Evolutionary conservation across 2,113 vertebrate species (phyloP).

Genomic region (human (Homo sapiens)): GRCh38 chr15:41856501-41857000

Average conservation of each 20-base stretch:
- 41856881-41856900: constrained; percentile 84
- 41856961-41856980: constrained; percentile 89
- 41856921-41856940: constrained; percentile 89
- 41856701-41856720: background rate
- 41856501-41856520: constrained; percentile 87
- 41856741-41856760: background rate
- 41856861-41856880: constrained; percentile 86
- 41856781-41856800: background rate
- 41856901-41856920: constrained; percentile 82
- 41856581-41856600: constrained; percentile 91
- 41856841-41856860: constrained; percentile 87
- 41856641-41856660: fast-evolving
- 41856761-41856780: background rate
- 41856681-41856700: background rate
- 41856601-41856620: background rate
- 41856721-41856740: background rate
- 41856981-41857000: constrained; percentile 87
- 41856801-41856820: fast-evolving
- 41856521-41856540: constrained; percentile 86
- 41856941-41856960: constrained; percentile 89
- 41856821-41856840: fast-evolving
- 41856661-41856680: background rate
- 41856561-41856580: constrained; percentile 85
- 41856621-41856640: too few relatives aligned
- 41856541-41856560: constrained; percentile 87